A percentile compares a stretch with the other conserved stretches of the same genome.
Conservation (phyloP, 2,888 invertebrate genomes). For the Hoplodrina ambigua region DNA sequence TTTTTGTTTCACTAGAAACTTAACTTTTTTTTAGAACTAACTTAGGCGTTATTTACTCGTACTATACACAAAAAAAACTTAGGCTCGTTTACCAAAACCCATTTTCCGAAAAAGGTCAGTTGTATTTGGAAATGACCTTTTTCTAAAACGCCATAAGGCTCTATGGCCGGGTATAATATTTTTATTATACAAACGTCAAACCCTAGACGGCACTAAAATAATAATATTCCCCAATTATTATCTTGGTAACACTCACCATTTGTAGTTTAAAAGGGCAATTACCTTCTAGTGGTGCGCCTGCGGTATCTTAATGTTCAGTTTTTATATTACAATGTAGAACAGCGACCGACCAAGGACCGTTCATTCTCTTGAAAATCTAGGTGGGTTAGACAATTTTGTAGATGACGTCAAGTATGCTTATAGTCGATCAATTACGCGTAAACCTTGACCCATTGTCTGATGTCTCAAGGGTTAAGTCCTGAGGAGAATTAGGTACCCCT, state of each 20-base stretch:
- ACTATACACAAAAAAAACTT: too few relatives aligned
- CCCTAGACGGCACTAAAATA: background rate
- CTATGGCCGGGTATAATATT: background rate
- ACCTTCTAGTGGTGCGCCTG: background rate
- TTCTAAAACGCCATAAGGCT: background rate
- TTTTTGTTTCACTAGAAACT: too few relatives aligned
- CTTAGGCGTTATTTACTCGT: too few relatives aligned
- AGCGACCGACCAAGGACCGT: background rate
- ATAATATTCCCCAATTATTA: background rate
- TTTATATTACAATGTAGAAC: background rate
- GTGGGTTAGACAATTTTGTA: background rate
- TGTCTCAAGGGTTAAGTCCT: slow-evolving; percentile 1
- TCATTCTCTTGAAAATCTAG: slow-evolving; percentile 2
- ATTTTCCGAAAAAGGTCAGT: background rate
- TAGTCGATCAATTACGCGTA: slow-evolving; percentile 13
- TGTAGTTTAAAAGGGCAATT: slow-evolving; percentile 12
- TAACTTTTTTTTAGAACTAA: too few relatives aligned
- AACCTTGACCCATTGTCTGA: slow-evolving; percentile 19
- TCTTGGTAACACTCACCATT: background rate
- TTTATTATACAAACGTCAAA: background rate
- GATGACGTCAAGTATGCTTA: slow-evolving; percentile 3
- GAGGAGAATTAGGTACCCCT: slow-evolving; percentile 4
- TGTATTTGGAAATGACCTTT: background rate
- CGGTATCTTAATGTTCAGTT: slow-evolving; percentile 16
- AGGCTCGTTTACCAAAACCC: too few relatives aligned